These are phyloP conservation scores for Laticauda colubrina DNA, from an alignment of 2,113 vertebrate genomes.

Conservation along the genomic window DNA sequence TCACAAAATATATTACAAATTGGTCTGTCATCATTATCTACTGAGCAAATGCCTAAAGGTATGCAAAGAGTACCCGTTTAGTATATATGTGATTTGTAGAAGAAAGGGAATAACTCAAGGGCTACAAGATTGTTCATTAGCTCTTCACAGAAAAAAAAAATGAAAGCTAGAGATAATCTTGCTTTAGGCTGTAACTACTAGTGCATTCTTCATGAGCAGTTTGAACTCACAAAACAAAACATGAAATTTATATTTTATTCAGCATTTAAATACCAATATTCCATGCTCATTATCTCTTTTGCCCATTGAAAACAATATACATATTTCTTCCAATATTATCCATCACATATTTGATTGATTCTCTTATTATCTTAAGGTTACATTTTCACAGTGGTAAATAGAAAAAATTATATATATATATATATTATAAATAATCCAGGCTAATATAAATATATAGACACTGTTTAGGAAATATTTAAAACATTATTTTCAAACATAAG, in stretches of 20 bases:
- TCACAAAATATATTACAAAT: background rate
- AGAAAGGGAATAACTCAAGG: background rate
- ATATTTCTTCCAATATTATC: background rate
- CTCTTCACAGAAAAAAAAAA: background rate
- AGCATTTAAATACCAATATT: background rate
- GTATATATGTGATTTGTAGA: background rate
- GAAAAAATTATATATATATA: background rate
- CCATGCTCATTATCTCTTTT: background rate
- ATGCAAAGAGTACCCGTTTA: background rate
- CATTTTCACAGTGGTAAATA: background rate
- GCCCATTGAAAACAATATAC: background rate
- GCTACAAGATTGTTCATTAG: background rate
- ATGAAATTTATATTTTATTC: background rate
- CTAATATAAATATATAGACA: background rate
- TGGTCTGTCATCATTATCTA: background rate
- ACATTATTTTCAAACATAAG: background rate
- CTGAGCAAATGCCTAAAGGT: background rate
- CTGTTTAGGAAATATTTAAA: background rate
- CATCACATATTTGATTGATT: conserved; percentile 2
- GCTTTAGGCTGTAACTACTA: background rate
- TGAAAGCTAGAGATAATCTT: background rate
- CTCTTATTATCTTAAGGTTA: background rate
- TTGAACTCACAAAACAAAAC: background rate
- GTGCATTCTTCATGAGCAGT: background rate
- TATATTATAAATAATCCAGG: background rate